Base-by-base conservation (phyloP, 1,140 invertebrate genomes). In the Sinella curviseta region DNA sequence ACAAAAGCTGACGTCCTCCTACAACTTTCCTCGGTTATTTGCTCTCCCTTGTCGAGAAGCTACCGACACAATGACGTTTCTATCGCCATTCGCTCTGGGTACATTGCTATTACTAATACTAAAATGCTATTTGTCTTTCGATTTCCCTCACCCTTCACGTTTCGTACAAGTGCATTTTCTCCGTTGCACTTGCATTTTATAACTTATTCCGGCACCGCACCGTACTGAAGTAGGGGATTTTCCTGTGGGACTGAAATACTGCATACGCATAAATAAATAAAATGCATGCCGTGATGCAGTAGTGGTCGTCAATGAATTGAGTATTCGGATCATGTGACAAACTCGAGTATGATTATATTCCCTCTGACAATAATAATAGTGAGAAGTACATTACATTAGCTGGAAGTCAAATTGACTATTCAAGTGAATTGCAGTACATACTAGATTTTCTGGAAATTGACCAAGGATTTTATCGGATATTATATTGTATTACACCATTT, bases 271-370 rank as follows among this genome's bases (percentile, higher is more conserved):
- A 20, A 8, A 48, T 48, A 48, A 48, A 48, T 48, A n/a, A 60
- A 60, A 60, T n/a, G 8, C 8, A 17, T 60, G 57, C n/a, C n/a
- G n/a, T n/a, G n/a, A n/a, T n/a, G n/a, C n/a, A n/a, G n/a, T n/a
- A n/a, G n/a, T n/a, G n/a, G n/a, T n/a, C n/a, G n/a, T n/a, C 39
- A 48, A 14, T 60, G 57, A 60, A n/a, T 26, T 60, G 24, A 60
- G 57, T 60, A 60, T 60, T 60, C 57, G 24, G 57, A 60, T 60
- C 57, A 60, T 60, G 57, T 16, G 14, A 60, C 57, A 60, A 60
- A 60, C 57, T 60, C 14, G 57, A 60, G 24, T 26, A 60, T 60
- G 57, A 60, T n/a, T 3, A 60, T 60, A 4, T 48, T 48, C 39
- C 12, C 3, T n/a, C 24, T 17, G 24, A 60, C 14, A 17, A 12